These are phyloP conservation scores for Ceramica pisi DNA, from an alignment of 2,888 invertebrate species.

Conservation along the genomic window DNA sequence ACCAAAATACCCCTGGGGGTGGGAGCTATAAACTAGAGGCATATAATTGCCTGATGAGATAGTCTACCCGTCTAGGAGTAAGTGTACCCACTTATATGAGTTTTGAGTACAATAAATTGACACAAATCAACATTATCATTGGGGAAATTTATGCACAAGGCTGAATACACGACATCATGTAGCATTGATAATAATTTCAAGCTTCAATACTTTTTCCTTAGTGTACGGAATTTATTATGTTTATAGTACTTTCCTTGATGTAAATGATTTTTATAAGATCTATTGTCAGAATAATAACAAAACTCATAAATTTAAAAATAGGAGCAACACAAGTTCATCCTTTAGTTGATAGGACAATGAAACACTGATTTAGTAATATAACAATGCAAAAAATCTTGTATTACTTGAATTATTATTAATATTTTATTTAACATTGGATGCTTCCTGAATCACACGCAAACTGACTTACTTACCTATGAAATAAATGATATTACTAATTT, in stretches of 20 bases:
- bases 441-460: slow-evolving; percentile 1
- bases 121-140: neutral
- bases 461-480: slow-evolving; percentile 27
- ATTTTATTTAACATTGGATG: neutral
- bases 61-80: neutral
- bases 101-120: neutral
- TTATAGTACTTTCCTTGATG: neutral
- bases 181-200: slow-evolving; percentile 2
- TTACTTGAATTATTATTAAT: slow-evolving; percentile 14
- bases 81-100: neutral
- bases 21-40: neutral
- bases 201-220: slow-evolving; percentile 23
- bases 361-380: slow-evolving; percentile 7
- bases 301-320: slow-evolving; percentile 1
- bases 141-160: neutral
- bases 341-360: slow-evolving; percentile 18
- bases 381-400: slow-evolving; percentile 5
- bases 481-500: slow-evolving; percentile 25
- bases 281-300: slow-evolving; percentile 9
- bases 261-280: neutral
- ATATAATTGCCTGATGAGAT: neutral
- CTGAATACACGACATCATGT: neutral
- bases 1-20: neutral
- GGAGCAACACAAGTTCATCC: neutral
- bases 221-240: neutral